Percentiles rank a stretch among this genome's conserved stretches.
Evolutionary conservation across 2,888 invertebrate genomes (phyloP).

Genomic region (Rotaria socialis): DNA sequence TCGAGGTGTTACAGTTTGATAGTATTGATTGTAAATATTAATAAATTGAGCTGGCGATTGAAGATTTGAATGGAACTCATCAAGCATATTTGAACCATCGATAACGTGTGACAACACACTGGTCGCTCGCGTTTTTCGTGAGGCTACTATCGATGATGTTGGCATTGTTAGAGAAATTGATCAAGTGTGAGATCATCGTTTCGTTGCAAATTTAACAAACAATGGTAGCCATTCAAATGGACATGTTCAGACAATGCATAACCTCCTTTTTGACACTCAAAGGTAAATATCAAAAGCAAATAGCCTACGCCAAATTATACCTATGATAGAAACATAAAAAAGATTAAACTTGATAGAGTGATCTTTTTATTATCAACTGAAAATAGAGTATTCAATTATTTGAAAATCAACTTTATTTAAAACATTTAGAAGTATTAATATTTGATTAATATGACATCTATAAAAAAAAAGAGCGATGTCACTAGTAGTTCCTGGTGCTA

Average conservation of each 20-base stretch:
- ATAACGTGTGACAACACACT: not conserved
- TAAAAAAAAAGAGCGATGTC: not conserved
- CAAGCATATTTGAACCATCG: not conserved
- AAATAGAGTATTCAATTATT: too few species aligned
- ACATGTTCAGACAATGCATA: not conserved
- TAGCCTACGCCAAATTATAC: too few species aligned
- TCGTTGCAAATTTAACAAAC: not conserved
- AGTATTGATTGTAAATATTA: not conserved
- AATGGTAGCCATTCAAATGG: slow-evolving; percentile 21
- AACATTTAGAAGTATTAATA: not conserved
- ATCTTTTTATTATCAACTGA: not conserved
- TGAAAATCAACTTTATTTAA: too few species aligned
- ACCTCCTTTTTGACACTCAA: slow-evolving; percentile 8
- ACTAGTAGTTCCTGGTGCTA: too few species aligned
- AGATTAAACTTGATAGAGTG: not conserved
- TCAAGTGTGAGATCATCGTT: not conserved
- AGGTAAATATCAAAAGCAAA: too few species aligned
- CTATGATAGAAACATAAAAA: too few species aligned
- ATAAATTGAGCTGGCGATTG: not conserved
- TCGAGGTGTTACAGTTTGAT: not conserved
- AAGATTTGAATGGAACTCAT: not conserved
- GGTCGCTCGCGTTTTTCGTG: not conserved
- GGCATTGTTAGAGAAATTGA: not conserved
- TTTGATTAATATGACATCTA: not conserved
- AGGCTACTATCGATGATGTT: not conserved